A percentile compares a stretch with the other conserved stretches of the same genome.
Evolutionary conservation across 2,888 invertebrate species (phyloP).

Genomic region (Hololepta plana): DNA sequence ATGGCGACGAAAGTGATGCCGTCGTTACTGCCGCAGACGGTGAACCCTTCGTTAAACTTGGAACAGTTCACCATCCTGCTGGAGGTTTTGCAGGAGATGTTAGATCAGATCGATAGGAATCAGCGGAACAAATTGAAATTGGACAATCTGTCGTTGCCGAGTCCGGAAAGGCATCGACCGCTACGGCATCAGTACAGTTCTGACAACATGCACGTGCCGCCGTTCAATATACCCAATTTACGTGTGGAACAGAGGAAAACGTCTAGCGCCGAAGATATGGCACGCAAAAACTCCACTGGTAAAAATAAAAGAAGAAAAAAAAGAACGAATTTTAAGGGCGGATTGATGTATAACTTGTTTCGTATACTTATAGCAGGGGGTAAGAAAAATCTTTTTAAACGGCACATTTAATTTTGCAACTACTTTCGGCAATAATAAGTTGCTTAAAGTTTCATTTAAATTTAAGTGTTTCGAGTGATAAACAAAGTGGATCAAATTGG

Average conservation of each 20-base stretch:
- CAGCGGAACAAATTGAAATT: slow-evolving; percentile 79
- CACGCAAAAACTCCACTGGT: slow-evolving; percentile 69
- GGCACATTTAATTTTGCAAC: slow-evolving; percentile 2
- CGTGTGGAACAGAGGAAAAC: slow-evolving; percentile 76
- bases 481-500: too few relatives aligned
- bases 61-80: slow-evolving; percentile 66
- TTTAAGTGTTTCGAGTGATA: too few relatives aligned
- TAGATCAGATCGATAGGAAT: slow-evolving; percentile 73
- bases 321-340: too few relatives aligned
- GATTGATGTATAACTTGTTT: too few relatives aligned
- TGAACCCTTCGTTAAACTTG: slow-evolving; percentile 69
- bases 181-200: slow-evolving; percentile 69
- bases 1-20: slow-evolving; percentile 93
- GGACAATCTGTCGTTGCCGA: slow-evolving; percentile 57
- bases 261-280: slow-evolving; percentile 83
- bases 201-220: slow-evolving; percentile 69
- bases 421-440: too few relatives aligned
- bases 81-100: slow-evolving; percentile 81
- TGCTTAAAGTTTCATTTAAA: too few relatives aligned
- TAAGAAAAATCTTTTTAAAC: too few relatives aligned
- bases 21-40: slow-evolving; percentile 75
- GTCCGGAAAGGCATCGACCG: slow-evolving; percentile 57
- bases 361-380: too few relatives aligned
- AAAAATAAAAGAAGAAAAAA: too few relatives aligned
- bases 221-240: slow-evolving; percentile 77